Conservation (phyloP, 2,797 vertebrate species). For the Acanthis flammea region DNA sequence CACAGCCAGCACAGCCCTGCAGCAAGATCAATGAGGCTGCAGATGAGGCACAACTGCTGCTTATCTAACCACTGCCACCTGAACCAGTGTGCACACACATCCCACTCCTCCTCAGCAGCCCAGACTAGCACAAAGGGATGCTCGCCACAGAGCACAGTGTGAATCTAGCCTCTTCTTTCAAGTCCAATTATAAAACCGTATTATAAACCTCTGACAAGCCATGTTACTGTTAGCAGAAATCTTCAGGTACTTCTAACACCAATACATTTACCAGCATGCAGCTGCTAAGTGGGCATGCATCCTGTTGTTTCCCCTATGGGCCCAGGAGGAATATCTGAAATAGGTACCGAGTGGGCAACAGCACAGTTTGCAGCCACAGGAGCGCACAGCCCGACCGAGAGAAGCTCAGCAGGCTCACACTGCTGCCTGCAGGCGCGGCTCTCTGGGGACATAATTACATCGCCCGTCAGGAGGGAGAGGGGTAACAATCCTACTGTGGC, state of each 20-base stretch:
- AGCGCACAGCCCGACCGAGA: fast-evolving
- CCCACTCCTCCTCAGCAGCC: neutral
- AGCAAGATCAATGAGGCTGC: neutral
- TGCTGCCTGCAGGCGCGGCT: neutral
- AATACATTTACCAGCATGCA: neutral
- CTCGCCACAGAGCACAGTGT: neutral
- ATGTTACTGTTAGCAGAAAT: neutral
- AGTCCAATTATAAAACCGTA: neutral
- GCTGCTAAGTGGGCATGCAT: neutral
- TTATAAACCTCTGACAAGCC: neutral
- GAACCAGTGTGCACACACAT: fast-evolving
- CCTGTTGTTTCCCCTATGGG: neutral
- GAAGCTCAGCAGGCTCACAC: neutral
- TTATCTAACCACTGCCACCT: neutral
- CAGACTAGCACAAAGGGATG: neutral
- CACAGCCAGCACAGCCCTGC: neutral
- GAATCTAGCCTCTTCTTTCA: neutral
- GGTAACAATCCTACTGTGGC: neutral
- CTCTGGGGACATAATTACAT: neutral
- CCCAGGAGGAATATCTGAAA: neutral
- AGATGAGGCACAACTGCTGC: neutral
- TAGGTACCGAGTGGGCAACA: neutral
- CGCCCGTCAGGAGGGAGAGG: neutral
- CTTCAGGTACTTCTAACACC: neutral
- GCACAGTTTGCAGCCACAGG: neutral